These are phyloP conservation scores for Notolabrus celidotus DNA, from an alignment of 2,797 vertebrate genomes.

Conservation along the genomic window DNA sequence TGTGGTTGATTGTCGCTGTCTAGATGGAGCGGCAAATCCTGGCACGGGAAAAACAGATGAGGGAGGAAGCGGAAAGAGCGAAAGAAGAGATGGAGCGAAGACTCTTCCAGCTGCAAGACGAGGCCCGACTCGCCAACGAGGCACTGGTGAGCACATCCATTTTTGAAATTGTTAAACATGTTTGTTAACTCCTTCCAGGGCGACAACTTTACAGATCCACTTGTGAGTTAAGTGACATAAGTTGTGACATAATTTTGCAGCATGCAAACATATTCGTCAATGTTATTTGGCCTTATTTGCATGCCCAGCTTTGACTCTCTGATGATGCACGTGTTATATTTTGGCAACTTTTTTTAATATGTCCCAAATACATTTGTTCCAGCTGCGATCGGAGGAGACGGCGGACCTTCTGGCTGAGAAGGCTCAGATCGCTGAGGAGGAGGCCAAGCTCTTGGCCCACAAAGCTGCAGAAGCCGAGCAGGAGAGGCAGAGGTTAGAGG, in stretches of 20 bases:
- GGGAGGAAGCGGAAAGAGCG: conserved; percentile 93
- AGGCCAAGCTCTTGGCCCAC: conserved; percentile 94
- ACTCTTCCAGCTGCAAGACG: conserved; percentile 94
- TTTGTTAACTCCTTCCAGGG: not conserved
- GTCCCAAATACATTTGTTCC: not conserved
- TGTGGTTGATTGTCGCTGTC: not conserved
- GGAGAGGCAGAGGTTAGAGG: conserved; percentile 91
- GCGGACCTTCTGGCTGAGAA: conserved; percentile 95
- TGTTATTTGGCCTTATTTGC: no score
- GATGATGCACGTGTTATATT: not conserved
- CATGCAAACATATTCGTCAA: no score
- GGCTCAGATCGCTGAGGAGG: conserved; percentile 95
- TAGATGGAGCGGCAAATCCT: conserved; percentile 94
- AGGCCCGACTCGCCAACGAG: conserved; percentile 92
- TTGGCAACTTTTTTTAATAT: no score
- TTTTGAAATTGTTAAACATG: not conserved
- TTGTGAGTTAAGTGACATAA: not conserved
- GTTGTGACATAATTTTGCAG: no score
- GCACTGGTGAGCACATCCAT: conserved; percentile 87
- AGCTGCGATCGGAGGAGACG: conserved; percentile 93
- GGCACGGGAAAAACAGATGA: conserved; percentile 92
- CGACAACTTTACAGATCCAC: not conserved
- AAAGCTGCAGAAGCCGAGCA: conserved; percentile 95
- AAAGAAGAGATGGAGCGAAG: conserved; percentile 94
- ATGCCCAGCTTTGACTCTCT: not conserved